Percentiles rank a stretch among this genome's conserved stretches.
Conservation (phyloP, 2,113 vertebrate genomes). For the Leptobrachium leishanense region DNA sequence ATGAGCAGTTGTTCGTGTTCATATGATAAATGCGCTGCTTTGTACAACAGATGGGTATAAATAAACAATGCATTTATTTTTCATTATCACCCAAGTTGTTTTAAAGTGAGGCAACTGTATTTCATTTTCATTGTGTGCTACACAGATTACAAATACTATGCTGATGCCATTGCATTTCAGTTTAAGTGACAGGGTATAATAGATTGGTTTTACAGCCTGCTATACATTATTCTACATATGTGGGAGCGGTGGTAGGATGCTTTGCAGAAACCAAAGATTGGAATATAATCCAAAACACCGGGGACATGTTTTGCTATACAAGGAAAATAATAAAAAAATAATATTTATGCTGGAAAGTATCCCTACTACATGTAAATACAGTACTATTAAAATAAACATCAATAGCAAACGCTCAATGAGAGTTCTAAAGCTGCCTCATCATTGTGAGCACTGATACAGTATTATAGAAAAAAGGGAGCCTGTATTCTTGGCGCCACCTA, state of each 20-base stretch:
- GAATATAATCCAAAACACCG: neutral
- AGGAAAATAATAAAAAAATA: too few relatives aligned
- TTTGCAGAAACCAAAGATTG: neutral
- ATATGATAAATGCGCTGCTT: slow-evolving; percentile 32
- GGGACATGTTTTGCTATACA: too few relatives aligned
- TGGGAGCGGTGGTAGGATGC: too few relatives aligned
- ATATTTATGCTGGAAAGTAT: too few relatives aligned
- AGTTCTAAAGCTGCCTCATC: too few relatives aligned
- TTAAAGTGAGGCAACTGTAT: slow-evolving; percentile 46
- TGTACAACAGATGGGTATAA: slow-evolving; percentile 36
- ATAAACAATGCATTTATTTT: slow-evolving; percentile 47
- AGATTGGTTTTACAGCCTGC: neutral
- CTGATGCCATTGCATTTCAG: neutral
- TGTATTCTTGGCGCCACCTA: too few relatives aligned
- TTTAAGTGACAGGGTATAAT: neutral
- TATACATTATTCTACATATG: neutral
- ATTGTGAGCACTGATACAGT: too few relatives aligned
- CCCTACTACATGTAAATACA: too few relatives aligned
- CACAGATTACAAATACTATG: neutral
- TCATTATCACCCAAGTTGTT: slow-evolving; percentile 44
- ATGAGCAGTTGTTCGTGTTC: slow-evolving; percentile 12
- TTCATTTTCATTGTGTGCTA: slow-evolving; percentile 42
- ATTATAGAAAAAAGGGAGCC: too few relatives aligned
- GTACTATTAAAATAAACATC: too few relatives aligned
- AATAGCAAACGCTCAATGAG: too few relatives aligned